Evolutionary conservation across 1,140 invertebrate genomes (phyloP), one percentile per base, ranked within the genome.

Genomic region (Marisa cornuarietis): DNA sequence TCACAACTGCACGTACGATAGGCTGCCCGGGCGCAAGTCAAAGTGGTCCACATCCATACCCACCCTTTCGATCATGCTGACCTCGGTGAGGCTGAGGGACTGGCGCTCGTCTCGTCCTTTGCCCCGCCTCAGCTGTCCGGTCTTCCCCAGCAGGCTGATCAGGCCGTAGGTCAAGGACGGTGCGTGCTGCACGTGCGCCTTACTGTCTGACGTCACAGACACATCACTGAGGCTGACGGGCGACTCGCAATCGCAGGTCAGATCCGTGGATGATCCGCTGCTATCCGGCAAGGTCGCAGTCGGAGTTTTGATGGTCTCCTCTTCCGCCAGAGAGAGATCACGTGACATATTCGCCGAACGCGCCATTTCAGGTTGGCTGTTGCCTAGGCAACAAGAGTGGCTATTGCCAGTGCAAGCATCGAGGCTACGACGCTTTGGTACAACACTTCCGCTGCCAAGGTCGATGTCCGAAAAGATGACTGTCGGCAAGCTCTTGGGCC

Each of bases 161-260:
- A 77, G 42, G 18, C 76, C 76, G 65, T 77, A 77, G 63, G 62
- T 77, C 63, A 77, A 54, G 42, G 76, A 77, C 63, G 76, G 76
- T 4, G 76, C 76, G 76, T 68, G 76, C n/a, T 77, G 76, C 22
- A 68, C 76, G 26, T 42, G 74, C 13, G 31, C 3, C 24, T 65
- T 66, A 51, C 51, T n/a, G 3, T 13, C 76, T 14, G 76, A 77
- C 20, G 76, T 52, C 42, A 52, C 22, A 13, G 76, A 77, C 49
- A 65, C 66, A 63, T 77, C 51, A 49, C 76, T 77, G 76, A 77
- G 63, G 63, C 52, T 77, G 76, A 66, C 63, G 42, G 76, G 63
- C 10, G 76, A 77, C 16, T 77, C 76, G 49, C 76, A 77, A 63
- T 77, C 76, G 49, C 76, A 77, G 63, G 76, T 77, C 1, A 77